A percentile compares a stretch with the other conserved stretches of the same genome.
Conservation (phyloP, 2,888 invertebrate genomes). For the Stegophylla sp. region DNA sequence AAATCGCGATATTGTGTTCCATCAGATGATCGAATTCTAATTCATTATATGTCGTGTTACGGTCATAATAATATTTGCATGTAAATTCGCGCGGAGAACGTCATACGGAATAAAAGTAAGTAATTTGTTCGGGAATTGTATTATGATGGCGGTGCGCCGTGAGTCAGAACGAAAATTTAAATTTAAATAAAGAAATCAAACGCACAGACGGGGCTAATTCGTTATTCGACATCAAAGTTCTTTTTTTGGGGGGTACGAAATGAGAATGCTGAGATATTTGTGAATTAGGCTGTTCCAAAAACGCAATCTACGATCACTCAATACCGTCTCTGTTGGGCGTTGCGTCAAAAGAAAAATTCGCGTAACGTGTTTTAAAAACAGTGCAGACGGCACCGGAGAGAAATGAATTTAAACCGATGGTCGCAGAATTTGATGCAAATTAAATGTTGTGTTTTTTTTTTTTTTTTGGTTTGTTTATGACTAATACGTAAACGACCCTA, state of each 20-base stretch:
- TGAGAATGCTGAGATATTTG: constrained; percentile 18
- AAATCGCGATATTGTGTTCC: no score
- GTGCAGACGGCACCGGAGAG: not conserved
- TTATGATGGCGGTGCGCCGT: not conserved
- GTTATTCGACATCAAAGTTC: constrained; percentile 31
- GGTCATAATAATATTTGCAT: no score
- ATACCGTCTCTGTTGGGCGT: constrained; percentile 23
- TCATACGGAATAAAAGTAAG: not conserved
- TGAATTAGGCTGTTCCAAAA: constrained; percentile 28
- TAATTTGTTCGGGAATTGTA: not conserved
- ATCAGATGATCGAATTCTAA: no score
- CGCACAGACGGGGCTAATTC: not conserved
- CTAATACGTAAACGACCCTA: no score
- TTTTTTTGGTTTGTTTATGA: no score
- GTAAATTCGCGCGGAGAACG: no score
- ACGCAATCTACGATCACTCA: constrained; percentile 26
- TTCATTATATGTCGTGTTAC: no score
- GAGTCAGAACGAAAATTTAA: not conserved
- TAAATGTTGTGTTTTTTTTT: not conserved
- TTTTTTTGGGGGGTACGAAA: constrained; percentile 16
- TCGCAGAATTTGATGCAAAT: not conserved
- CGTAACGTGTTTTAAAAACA: constrained; percentile 18
- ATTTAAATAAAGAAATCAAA: constrained; percentile 26
- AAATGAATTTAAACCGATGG: not conserved
- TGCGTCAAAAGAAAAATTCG: constrained; percentile 37